Evolutionary conservation across 1,140 invertebrate species (phyloP).

Genomic region (Drusus annulatus): DNA sequence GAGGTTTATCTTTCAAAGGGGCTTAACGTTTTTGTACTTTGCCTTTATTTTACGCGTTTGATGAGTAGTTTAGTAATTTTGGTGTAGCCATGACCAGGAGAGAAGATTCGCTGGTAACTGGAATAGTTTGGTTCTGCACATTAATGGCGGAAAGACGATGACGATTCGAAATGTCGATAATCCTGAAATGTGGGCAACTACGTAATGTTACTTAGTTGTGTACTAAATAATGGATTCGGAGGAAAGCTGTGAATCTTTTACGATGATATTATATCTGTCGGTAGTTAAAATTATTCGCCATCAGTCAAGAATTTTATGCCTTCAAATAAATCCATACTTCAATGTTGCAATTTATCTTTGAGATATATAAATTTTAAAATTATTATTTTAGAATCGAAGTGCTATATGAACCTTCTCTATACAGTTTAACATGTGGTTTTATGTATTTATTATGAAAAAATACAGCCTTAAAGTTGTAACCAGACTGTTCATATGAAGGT

Average conservation of each 20-base stretch:
- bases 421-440: neutral
- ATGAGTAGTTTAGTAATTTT: neutral
- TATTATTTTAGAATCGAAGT: neutral
- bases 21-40: neutral
- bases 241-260: conserved; percentile 38
- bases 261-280: conserved; percentile 11
- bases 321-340: neutral
- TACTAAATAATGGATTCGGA: conserved; percentile 22
- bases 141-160: neutral
- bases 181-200: conserved; percentile 12
- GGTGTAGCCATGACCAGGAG: neutral
- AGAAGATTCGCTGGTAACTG: neutral
- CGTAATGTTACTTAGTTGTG: conserved; percentile 9
- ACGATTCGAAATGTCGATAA: neutral
- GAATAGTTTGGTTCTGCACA: neutral
- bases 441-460: neutral
- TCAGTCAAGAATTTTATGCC: neutral
- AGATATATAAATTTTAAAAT: neutral
- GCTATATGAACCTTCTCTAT: neutral
- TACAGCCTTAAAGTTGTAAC: too few species aligned
- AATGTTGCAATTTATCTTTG: neutral
- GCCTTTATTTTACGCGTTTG: neutral
- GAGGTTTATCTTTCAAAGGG: too few species aligned
- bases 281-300: neutral
- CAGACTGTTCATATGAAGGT: too few species aligned